Evolutionary conservation across 2,113 vertebrate species (phyloP), one percentile per base, ranked within the genome.

Genomic region (Rhinopomastus cyanomelas): DNA sequence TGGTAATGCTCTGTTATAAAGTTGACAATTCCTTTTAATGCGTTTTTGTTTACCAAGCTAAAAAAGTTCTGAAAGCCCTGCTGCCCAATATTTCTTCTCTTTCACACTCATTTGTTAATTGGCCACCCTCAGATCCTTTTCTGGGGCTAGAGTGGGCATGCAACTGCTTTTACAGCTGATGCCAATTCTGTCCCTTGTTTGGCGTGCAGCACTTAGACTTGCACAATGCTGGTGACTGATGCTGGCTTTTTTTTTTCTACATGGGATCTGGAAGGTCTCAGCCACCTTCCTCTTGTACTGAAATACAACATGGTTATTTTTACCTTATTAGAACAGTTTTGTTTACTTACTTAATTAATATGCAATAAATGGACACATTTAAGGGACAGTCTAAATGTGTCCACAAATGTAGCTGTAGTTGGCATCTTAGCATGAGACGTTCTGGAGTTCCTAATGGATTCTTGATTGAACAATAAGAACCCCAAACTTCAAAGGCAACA

Each of bases 31-130:
- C 30, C 60, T 94, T 92, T 85, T 72, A 57, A 76, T 36, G 44
- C 19, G 72, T 29, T 78, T 53, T 32, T 59, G 22, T 93, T 88
- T 72, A 61, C 25, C 1, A 3, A 87, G 27, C 8, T 82, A 87
- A 91, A 46, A 64, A 82, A 25, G 26, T 51, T 91, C 59, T 60
- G 60, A 91, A 87, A 92, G 81, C 3, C 3, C 12, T 36, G 62
- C 29, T 68, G 34, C 37, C 21, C 26, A 67, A 11, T 78, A 92
- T 48, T 88, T 83, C 56, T 88, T 91, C 52, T 64, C 39, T 86
- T 88, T 92, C 56, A 73, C 15, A 26, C 26, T 89, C 19, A 82
- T 90, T 90, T 94, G 44, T 59, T 94, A 92, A 88, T 79, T 94
- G 73, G 42, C n/a, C 87, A 93, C 46, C 25, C 82, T 91, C 42